Conservation (phyloP, 2,888 invertebrate species). For the Heliconius aoede region DNA sequence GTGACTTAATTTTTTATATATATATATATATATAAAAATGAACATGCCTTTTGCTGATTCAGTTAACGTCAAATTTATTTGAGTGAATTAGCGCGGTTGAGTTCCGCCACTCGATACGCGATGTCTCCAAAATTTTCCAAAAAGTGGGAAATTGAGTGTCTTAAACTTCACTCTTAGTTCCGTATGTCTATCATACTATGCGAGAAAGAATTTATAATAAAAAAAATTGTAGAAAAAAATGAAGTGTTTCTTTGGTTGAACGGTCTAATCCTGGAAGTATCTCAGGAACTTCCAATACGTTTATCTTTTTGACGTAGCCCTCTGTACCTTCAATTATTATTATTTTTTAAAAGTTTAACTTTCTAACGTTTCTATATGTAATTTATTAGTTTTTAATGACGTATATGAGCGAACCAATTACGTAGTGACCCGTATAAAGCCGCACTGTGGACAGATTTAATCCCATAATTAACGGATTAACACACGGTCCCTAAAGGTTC, state of each 20-base stretch:
- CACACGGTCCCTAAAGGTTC: slow-evolving; percentile 12
- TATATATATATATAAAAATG: no score
- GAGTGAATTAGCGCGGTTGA: neutral
- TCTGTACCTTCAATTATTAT: no score
- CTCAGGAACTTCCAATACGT: no score
- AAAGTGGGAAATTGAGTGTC: no score
- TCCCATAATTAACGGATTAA: slow-evolving; percentile 33
- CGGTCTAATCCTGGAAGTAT: neutral
- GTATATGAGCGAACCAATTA: slow-evolving; percentile 19
- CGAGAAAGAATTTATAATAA: no score
- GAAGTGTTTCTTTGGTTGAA: neutral
- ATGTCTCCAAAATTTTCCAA: neutral
- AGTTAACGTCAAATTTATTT: no score
- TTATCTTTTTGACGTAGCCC: no score
- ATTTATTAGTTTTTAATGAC: slow-evolving; percentile 30
- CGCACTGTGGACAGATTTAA: slow-evolving; percentile 19
- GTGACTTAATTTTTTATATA: no score
- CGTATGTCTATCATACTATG: no score
- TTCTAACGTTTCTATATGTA: neutral
- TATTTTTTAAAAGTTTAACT: no score
- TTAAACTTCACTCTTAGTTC: no score
- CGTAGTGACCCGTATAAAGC: slow-evolving; percentile 24
- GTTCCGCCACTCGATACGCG: neutral
- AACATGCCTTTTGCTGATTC: no score
- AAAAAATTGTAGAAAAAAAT: neutral